Evolutionary conservation across 2,113 vertebrate species (phyloP), one percentile per base, ranked within the genome.

Genomic region (Spermophilus dauricus): DNA sequence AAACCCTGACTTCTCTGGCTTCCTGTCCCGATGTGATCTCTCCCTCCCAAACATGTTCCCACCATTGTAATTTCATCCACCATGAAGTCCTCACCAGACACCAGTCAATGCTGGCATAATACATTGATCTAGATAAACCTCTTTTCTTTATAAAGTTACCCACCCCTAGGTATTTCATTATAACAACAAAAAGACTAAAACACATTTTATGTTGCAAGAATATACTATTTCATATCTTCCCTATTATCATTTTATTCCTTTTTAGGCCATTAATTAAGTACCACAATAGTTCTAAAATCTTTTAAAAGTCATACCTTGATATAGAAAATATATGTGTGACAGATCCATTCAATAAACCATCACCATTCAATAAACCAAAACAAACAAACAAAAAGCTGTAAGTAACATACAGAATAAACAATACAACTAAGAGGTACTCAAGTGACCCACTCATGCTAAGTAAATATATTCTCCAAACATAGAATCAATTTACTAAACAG

Each of bases 391-490:
- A 93, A 75, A 32, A 42, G n/a, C 51, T 1, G 58, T 63, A n/a
- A 92, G 39, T 14, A 39, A 37, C 48, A 69, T 45, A 8, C 28
- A 63, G 39, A 96, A 96, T 48, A 84, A 91, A 89, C 30, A 97
- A 42, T 37, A 72, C 30, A 91, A 86, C 4, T 22, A 39, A 2
- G 0, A 37, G 32, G 20, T 70, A 34, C 86, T 72, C 61, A 89
- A 67, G 3, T 34, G 56, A 87, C 73, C 39, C 67, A 48, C 39
- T 92, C 63, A 32, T 30, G 58, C 28, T 78, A 37, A 32, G 61
- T 0, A 0, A 9, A 56, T 1, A 0, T 14, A 48, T 69, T n/a
- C 17, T 61, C 70, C 0, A 0, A 56, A 96, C 39, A 67, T 48
- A 28, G 1, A 42, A 65, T 32, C 24, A 45, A 53, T 51, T 76